phyloP scores from a whole-genome alignment of 2,797 vertebrate genomes.

The Ibycter americanus region DNA sequence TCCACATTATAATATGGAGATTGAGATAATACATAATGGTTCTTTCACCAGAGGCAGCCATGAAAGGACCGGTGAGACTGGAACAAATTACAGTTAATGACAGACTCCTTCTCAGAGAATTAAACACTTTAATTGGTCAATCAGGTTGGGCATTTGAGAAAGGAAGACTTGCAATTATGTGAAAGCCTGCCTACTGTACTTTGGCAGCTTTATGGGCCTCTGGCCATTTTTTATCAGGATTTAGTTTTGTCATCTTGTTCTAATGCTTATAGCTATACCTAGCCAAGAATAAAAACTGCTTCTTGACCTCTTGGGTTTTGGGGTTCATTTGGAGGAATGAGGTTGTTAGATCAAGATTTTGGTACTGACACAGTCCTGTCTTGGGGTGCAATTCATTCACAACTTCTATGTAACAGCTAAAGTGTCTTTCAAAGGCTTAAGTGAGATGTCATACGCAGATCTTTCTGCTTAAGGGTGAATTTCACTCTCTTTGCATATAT shows the following conservation, averaged over 20 bases:
- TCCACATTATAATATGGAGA: conserved; percentile 32
- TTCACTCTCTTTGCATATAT: background rate
- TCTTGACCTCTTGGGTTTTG: background rate
- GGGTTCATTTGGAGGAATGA: background rate
- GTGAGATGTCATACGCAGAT: background rate
- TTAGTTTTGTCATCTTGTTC: conserved; percentile 9
- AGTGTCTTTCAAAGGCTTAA: background rate
- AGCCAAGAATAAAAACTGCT: background rate
- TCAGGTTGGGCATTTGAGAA: conserved; percentile 46
- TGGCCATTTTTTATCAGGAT: conserved; percentile 15
- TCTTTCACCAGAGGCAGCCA: conserved; percentile 56
- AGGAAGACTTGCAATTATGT: conserved; percentile 23
- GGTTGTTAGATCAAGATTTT: background rate
- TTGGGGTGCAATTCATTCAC: background rate
- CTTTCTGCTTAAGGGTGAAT: background rate
- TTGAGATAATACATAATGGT: conserved; percentile 25
- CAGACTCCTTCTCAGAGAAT: conserved; percentile 50
- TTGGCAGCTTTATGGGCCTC: conserved; percentile 15
- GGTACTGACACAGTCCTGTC: background rate
- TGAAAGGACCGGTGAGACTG: conserved; percentile 48
- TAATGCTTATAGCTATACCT: background rate
- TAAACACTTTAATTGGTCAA: conserved; percentile 60
- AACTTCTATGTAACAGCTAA: background rate
- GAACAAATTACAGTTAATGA: conserved; percentile 59
- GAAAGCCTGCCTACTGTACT: conserved; percentile 29